A percentile compares a stretch with the other conserved stretches of the same genome.
These are phyloP conservation scores for Bhutanitis thaidina DNA, from an alignment of 2,888 invertebrate species.

Conservation along the genomic window DNA sequence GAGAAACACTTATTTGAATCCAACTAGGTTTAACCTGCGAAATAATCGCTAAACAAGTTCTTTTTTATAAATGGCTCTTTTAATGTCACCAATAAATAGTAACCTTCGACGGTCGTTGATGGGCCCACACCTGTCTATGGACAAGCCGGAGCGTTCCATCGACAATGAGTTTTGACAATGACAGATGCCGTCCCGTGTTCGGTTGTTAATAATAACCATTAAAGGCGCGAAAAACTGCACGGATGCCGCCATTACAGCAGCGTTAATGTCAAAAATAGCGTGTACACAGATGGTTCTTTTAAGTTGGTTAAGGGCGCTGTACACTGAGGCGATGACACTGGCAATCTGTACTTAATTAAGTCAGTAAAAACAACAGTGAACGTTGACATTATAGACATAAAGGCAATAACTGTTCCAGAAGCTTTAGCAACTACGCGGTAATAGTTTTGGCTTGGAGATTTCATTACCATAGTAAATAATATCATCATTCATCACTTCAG, in stretches of 20 bases:
- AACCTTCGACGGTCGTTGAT: neutral
- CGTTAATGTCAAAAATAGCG: conserved; percentile 15
- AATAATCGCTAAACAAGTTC: too few species aligned
- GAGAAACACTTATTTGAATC: too few species aligned
- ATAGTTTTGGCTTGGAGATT: too few species aligned
- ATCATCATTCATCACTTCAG: too few species aligned
- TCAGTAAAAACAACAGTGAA: too few species aligned
- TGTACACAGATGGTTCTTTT: neutral
- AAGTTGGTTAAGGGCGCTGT: conserved; percentile 7
- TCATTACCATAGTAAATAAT: too few species aligned
- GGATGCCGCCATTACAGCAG: conserved; percentile 7
- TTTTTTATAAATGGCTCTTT: too few species aligned
- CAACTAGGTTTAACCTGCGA: too few species aligned
- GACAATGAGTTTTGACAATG: conserved; percentile 19
- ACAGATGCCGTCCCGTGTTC: conserved; percentile 9
- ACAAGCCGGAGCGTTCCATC: neutral
- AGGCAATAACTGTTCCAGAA: too few species aligned
- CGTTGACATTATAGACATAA: too few species aligned
- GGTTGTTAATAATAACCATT: conserved; percentile 18
- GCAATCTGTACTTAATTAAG: neutral
- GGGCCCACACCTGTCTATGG: conserved; percentile 9
- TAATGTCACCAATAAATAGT: neutral
- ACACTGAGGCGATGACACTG: neutral
- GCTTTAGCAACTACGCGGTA: too few species aligned
- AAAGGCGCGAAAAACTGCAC: conserved; percentile 18